Percentiles rank a stretch among this genome's conserved stretches.
phyloP scores from a whole-genome alignment of 1,140 invertebrate species.

The Leucophenga varia region DNA sequence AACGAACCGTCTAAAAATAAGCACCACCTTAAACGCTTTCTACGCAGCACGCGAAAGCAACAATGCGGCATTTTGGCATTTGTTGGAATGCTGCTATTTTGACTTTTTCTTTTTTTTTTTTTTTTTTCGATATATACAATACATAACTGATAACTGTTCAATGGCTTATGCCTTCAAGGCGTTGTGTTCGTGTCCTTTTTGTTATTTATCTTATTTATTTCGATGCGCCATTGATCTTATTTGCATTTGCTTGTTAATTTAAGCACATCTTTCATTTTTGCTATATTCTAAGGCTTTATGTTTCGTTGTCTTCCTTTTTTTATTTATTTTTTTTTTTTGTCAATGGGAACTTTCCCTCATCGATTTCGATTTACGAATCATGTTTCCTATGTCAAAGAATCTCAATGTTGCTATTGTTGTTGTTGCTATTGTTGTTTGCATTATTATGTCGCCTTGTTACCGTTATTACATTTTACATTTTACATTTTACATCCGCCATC shows the following conservation, averaged over 20 bases:
- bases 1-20: conserved; percentile 34
- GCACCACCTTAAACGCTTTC: too few relatives aligned
- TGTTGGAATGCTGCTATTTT: conserved; percentile 9
- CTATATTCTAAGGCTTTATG: too few relatives aligned
- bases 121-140: too few relatives aligned
- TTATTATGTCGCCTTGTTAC: conserved; percentile 10
- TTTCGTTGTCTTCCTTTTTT: conserved; percentile 52
- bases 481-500: too few relatives aligned
- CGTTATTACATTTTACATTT: too few relatives aligned
- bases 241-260: conserved; percentile 51
- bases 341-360: too few relatives aligned
- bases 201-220: conserved; percentile 51
- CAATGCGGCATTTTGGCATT: conserved; percentile 12
- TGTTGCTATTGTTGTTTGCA: conserved; percentile 33
- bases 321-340: conserved; percentile 9
- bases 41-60: too few relatives aligned
- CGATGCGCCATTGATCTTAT: conserved; percentile 29
- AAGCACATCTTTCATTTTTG: too few relatives aligned
- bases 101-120: conserved; percentile 27
- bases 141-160: too few relatives aligned
- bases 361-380: conserved; percentile 24
- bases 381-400: conserved; percentile 17
- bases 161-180: too few relatives aligned
- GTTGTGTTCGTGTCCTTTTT: conserved; percentile 20
- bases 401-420: conserved; percentile 44